phyloP scores from a whole-genome alignment of 1,140 invertebrate genomes.

The Diabrotica undecimpunctata region DNA sequence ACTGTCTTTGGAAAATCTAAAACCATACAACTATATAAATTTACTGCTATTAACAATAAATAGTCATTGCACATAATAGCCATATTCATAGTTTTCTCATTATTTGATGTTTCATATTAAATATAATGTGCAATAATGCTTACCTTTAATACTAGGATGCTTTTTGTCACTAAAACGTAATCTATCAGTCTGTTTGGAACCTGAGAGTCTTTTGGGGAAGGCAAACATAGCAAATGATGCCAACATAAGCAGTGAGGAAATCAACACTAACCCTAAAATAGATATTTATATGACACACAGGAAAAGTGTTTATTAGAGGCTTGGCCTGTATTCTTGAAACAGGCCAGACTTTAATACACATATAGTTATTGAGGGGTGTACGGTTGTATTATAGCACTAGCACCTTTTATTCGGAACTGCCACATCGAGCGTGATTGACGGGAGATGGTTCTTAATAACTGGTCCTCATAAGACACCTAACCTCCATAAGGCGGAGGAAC shows the following conservation, averaged over 20 bases:
- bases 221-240: constrained; percentile 83
- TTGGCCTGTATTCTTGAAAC: too few species aligned
- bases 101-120: too few species aligned
- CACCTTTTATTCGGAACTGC: too few species aligned
- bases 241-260: constrained; percentile 73
- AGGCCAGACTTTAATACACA: too few species aligned
- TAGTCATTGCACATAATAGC: constrained; percentile 78
- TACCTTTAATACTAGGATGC: constrained; percentile 57
- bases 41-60: constrained; percentile 62
- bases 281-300: too few species aligned
- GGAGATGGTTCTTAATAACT: too few species aligned
- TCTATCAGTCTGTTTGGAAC: constrained; percentile 48
- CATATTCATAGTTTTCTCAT: constrained; percentile 62
- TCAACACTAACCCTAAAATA: constrained; percentile 71
- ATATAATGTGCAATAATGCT: background rate
- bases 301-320: constrained; percentile 3
- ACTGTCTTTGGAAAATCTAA: constrained; percentile 85
- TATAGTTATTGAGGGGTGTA: too few species aligned
- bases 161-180: constrained; percentile 49
- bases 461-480: too few species aligned
- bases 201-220: constrained; percentile 70
- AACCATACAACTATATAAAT: constrained; percentile 25
- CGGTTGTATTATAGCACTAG: too few species aligned
- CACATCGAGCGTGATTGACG: too few species aligned
- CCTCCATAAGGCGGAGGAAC: too few species aligned